A percentile compares a stretch with the other conserved stretches of the same genome.
phyloP scores from a whole-genome alignment of 2,888 invertebrate species.

The Tholera decimalis region DNA sequence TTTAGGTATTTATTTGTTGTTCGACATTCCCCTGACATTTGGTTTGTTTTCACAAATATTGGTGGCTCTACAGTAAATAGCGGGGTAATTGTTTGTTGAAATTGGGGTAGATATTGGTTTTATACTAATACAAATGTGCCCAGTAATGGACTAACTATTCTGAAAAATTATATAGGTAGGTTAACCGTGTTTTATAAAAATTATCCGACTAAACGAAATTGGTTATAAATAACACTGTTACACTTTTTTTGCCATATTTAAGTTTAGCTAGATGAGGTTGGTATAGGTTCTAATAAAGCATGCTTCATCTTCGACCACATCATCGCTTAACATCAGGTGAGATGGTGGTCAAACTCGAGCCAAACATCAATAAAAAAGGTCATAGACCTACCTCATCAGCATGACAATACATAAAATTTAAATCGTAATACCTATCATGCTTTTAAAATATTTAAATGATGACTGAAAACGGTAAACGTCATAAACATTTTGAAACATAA shows the following conservation, averaged over 20 bases:
- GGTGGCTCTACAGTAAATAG: slow-evolving; percentile 25
- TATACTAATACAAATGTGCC: not conserved
- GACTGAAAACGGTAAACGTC: slow-evolving; percentile 3
- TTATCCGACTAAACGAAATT: not conserved
- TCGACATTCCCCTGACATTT: slow-evolving; percentile 32
- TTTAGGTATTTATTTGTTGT: not conserved
- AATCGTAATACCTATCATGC: not conserved
- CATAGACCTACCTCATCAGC: too few species aligned
- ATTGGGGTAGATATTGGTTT: slow-evolving; percentile 16
- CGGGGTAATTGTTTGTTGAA: slow-evolving; percentile 16
- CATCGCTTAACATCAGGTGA: too few species aligned
- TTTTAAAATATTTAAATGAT: not conserved
- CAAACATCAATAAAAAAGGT: too few species aligned
- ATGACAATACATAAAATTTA: not conserved
- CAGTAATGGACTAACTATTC: not conserved
- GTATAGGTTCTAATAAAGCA: too few species aligned
- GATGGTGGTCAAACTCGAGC: too few species aligned
- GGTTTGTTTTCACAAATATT: slow-evolving; percentile 46
- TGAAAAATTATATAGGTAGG: not conserved
- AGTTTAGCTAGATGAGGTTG: too few species aligned
- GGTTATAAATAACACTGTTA: too few species aligned
- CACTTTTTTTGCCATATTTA: too few species aligned
- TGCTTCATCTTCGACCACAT: too few species aligned
- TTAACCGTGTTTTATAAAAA: not conserved
- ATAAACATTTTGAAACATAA: slow-evolving; percentile 14